Evolutionary conservation across 2,113 vertebrate genomes (phyloP).

Genomic region (Gadus chalcogrammus): DNA sequence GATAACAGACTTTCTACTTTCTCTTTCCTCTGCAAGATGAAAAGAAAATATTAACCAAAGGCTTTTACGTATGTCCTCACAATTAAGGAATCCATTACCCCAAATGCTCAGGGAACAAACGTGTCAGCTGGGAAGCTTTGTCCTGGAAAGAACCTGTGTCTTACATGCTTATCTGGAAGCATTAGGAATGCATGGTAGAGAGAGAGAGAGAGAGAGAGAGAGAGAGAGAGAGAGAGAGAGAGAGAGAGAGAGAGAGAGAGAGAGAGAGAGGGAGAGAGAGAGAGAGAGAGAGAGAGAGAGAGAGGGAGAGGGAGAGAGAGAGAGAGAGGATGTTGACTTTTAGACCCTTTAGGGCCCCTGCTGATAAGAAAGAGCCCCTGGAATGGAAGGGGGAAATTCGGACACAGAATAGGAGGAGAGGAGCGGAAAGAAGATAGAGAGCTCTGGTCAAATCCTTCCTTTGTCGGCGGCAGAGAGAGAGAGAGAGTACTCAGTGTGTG

Average conservation of each 20-base stretch:
- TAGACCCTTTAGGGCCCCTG: not conserved
- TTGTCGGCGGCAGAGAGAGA: conserved; percentile 32
- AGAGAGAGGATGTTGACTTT: not conserved
- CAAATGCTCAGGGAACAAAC: not conserved
- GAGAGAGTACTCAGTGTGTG: not conserved
- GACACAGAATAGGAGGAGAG: conserved; percentile 40
- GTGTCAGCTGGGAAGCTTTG: too few species aligned
- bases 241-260: conserved; percentile 13
- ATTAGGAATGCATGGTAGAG: not conserved
- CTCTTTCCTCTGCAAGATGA: too few species aligned
- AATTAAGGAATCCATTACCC: not conserved
- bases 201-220: not conserved
- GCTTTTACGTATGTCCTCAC: too few species aligned
- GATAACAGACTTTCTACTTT: too few species aligned
- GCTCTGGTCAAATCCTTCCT: conserved; percentile 41
- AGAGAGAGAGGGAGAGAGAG: conserved; percentile 27
- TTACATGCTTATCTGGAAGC: not conserved
- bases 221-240: conserved; percentile 16
- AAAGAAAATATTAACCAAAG: too few species aligned
- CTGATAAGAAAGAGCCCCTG: not conserved
- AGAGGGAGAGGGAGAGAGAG: conserved; percentile 9
- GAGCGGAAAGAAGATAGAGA: conserved; percentile 38
- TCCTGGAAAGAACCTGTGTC: too few species aligned
- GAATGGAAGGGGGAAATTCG: conserved; percentile 20
- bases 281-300: conserved; percentile 14